phyloP scores from a whole-genome alignment of 2,113 vertebrate species.

The Hypocryptadius cinnamomeus region DNA sequence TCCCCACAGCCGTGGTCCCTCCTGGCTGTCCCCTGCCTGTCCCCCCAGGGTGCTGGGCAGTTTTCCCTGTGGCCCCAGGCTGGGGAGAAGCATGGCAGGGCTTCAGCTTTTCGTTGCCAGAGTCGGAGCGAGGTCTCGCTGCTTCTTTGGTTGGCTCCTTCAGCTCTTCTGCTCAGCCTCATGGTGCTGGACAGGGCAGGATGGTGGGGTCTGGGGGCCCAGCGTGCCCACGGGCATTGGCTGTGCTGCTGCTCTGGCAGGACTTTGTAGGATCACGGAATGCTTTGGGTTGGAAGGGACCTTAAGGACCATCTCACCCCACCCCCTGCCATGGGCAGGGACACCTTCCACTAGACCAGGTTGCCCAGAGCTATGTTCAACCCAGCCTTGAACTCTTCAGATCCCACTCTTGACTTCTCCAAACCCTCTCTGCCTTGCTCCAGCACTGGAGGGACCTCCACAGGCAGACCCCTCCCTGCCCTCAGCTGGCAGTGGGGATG shows the following conservation, averaged over 20 bases:
- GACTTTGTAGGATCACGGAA: not conserved
- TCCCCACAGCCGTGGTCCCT: not conserved
- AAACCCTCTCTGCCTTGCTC: not conserved
- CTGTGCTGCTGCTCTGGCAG: not conserved
- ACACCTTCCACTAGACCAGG: not conserved
- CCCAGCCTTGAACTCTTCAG: not conserved
- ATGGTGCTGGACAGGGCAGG: not conserved
- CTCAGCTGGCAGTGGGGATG: not conserved
- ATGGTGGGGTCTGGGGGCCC: not conserved
- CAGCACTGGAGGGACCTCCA: not conserved
- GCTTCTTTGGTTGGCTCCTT: not conserved
- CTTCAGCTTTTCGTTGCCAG: not conserved
- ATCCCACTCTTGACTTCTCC: not conserved
- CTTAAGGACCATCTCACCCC: not conserved
- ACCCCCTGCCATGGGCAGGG: not conserved
- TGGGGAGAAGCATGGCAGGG: not conserved
- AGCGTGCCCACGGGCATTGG: rapidly evolving
- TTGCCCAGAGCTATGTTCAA: not conserved
- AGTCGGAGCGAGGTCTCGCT: not conserved
- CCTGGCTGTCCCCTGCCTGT: not conserved
- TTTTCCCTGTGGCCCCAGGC: not conserved
- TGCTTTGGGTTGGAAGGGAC: not conserved
- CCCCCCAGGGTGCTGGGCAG: not conserved
- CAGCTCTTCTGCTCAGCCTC: no score
- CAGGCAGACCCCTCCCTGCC: not conserved